phyloP scores from a whole-genome alignment of 1,140 invertebrate species.

The Drosophila parvula region DNA sequence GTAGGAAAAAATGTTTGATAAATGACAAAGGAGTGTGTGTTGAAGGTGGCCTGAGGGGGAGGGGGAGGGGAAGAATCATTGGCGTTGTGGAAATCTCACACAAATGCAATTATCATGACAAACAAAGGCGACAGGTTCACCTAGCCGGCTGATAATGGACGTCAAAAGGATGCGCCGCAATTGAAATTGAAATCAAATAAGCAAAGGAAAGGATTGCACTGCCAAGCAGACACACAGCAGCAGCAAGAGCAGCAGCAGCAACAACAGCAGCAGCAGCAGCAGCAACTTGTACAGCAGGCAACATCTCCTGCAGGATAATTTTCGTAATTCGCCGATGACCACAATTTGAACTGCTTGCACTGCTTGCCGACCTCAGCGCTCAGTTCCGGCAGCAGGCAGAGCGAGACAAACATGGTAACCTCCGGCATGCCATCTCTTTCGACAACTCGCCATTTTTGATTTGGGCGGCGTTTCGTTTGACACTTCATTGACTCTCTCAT shows the following conservation, averaged over 20 bases:
- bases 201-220: slow-evolving; percentile 69
- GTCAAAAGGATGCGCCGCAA: slow-evolving; percentile 77
- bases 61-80: background rate
- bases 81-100: slow-evolving; percentile 37
- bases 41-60: background rate
- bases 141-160: slow-evolving; percentile 66
- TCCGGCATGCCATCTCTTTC: slow-evolving; percentile 51
- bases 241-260: slow-evolving; percentile 14
- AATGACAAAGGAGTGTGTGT: slow-evolving; percentile 59
- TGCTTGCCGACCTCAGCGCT: slow-evolving; percentile 17
- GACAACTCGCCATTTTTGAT: slow-evolving; percentile 80
- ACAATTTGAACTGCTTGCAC: slow-evolving; percentile 53
- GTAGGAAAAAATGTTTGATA: slow-evolving; percentile 68
- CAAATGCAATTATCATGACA: slow-evolving; percentile 80
- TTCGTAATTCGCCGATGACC: slow-evolving; percentile 45
- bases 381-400: slow-evolving; percentile 15
- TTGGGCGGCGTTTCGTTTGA: slow-evolving; percentile 75
- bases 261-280: slow-evolving; percentile 3
- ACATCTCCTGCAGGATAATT: slow-evolving; percentile 31
- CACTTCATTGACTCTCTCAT: slow-evolving; percentile 67
- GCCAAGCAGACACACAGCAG: slow-evolving; percentile 31
- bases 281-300: background rate
- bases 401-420: slow-evolving; percentile 32
- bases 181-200: slow-evolving; percentile 82
- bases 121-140: slow-evolving; percentile 78